Base-by-base conservation (phyloP, 2,888 invertebrate species). In the Microchrysa polita region DNA sequence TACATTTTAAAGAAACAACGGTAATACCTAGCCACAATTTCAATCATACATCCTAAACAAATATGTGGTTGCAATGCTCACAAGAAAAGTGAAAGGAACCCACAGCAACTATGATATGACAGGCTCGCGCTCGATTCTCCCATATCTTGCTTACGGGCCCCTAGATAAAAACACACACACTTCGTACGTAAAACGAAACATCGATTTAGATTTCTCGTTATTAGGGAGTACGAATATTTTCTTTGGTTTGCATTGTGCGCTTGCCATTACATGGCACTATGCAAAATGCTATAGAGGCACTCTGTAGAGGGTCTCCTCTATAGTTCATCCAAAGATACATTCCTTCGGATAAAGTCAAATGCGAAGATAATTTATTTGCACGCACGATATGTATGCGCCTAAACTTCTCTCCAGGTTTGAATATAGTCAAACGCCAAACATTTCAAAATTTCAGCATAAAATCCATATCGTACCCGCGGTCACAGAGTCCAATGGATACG, bases 331-430 rank as follows among this genome's bases (percentile, higher is more conserved):
- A 44, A 60, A 67, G 65, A 74, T 76, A 72, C 27, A 34, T 34
- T 5, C 65, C 67, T 73, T 44, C 23, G 71, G 73, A 74, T 74
- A 74, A 74, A 67, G 44, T 73, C 63, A 53, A 73, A 74, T 67
- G 73, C 61, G 72, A 72, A 76, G 73, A 76, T 76, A 76, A 76
- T 76, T 76, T 74, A 76, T 74, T 74, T 74, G 74, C 74, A 76
- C 76, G 76, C 76, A 76, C 74, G n/a, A n/a, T n/a, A n/a, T n/a
- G 74, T 73, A 74, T 53, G 48, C n/a, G n/a, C 22, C 48, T 7
- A 48, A 48, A 65, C 44, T n/a, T 42, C 42, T n/a, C n/a, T n/a
- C n/a, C n/a, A n/a, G n/a, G n/a, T n/a, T 34, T 34, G 27, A 34
- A 34, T 34, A n/a, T n/a, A 34, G 7, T 7, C 34, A 22, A 20